phyloP scores from a whole-genome alignment of 1,140 invertebrate genomes.

The Drosophila varians region DNA sequence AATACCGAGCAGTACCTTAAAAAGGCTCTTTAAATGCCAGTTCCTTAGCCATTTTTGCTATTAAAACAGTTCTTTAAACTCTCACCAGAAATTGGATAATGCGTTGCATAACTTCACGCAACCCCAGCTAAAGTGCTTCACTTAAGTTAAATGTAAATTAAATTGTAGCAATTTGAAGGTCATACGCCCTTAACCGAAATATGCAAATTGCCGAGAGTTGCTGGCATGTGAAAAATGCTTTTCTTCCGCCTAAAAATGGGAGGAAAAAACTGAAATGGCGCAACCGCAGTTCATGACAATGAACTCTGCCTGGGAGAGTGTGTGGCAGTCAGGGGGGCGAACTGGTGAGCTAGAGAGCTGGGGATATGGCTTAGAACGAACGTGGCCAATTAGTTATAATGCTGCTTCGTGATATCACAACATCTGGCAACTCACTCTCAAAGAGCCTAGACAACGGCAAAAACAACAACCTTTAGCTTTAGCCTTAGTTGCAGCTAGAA shows the following conservation, averaged over 20 bases:
- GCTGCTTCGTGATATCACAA: constrained; percentile 81
- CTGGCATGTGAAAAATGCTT: constrained; percentile 65
- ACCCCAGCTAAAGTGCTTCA: not conserved
- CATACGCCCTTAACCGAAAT: constrained; percentile 69
- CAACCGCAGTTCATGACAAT: constrained; percentile 70
- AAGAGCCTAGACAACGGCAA: constrained; percentile 51
- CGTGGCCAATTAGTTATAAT: constrained; percentile 82
- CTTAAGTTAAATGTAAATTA: constrained; percentile 53
- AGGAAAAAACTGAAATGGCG: constrained; percentile 28
- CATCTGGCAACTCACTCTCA: constrained; percentile 80
- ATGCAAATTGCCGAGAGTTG: constrained; percentile 63
- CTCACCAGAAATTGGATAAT: not conserved
- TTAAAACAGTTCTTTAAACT: not conserved
- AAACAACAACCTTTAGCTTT: constrained; percentile 42
- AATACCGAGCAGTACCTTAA: too few species aligned
- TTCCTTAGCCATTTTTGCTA: not conserved
- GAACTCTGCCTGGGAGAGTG: constrained; percentile 48
- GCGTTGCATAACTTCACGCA: constrained; percentile 6
- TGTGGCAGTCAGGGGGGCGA: not conserved
- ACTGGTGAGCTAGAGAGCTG: not conserved
- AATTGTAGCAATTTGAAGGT: constrained; percentile 78
- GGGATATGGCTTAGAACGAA: constrained; percentile 61
- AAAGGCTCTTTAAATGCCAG: not conserved
- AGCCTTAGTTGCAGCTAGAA: constrained; percentile 36
- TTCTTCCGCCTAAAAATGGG: constrained; percentile 57